phyloP scores from a whole-genome alignment of 2,888 invertebrate species.

The Slavum lentiscoides region DNA sequence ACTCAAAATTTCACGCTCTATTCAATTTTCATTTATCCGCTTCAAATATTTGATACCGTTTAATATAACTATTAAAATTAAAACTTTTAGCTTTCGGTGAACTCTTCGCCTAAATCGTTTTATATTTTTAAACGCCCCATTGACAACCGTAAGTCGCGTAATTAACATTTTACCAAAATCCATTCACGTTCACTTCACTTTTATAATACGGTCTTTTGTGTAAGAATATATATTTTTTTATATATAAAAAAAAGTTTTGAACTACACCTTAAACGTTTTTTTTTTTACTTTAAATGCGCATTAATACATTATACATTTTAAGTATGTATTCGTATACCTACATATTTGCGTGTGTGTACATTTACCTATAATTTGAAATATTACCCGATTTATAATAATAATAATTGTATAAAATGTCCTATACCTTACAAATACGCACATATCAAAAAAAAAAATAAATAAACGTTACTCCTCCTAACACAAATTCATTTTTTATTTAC shows the following conservation, averaged over 20 bases:
- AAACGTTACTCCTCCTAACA: too few species aligned
- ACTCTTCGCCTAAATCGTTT: not conserved
- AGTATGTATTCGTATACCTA: too few species aligned
- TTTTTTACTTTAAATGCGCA: not conserved
- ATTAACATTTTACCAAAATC: slow-evolving; percentile 4
- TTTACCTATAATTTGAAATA: too few species aligned
- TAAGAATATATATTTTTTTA: not conserved
- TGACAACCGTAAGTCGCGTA: slow-evolving; percentile 2
- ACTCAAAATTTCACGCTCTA: not conserved
- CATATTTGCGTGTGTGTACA: too few species aligned
- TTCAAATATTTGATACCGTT: slow-evolving; percentile 3
- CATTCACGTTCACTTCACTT: not conserved
- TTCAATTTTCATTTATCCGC: not conserved
- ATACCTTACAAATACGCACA: too few species aligned
- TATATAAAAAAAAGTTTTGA: too few species aligned
- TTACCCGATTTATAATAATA: too few species aligned
- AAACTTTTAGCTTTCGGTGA: not conserved
- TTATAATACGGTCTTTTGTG: not conserved
- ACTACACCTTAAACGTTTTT: not conserved
- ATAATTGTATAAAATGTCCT: too few species aligned
- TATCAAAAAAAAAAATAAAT: too few species aligned
- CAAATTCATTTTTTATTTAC: too few species aligned
- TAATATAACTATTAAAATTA: not conserved
- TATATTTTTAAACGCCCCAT: not conserved
- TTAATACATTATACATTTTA: too few species aligned